Conservation (phyloP, 2,888 invertebrate species). For the Trissolcus brochymenae region DNA sequence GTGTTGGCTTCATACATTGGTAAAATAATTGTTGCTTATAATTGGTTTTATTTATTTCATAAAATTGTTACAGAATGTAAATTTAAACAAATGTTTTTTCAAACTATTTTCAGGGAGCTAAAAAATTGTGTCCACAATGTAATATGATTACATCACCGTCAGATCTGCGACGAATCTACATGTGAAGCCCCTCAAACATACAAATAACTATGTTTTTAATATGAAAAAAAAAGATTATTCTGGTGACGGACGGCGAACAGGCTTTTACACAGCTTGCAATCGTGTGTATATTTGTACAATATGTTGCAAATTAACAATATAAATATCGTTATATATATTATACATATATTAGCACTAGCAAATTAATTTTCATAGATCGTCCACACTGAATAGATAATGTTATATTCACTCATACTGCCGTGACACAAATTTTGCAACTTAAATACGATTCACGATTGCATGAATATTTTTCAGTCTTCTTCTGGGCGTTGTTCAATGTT, state of each 20-base stretch:
- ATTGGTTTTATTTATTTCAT: slow-evolving; percentile 5
- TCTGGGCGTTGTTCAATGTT: neutral
- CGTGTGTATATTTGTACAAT: slow-evolving; percentile 75
- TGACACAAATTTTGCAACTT: slow-evolving; percentile 48
- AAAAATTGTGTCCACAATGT: slow-evolving; percentile 96
- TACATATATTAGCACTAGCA: slow-evolving; percentile 70
- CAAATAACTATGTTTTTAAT: slow-evolving; percentile 55
- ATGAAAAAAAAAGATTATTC: slow-evolving; percentile 53
- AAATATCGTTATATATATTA: slow-evolving; percentile 66
- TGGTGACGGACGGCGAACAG: slow-evolving; percentile 54
- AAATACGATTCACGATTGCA: slow-evolving; percentile 8
- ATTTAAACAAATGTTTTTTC: neutral
- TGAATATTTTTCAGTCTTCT: neutral
- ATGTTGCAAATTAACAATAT: slow-evolving; percentile 72
- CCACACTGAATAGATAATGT: slow-evolving; percentile 50
- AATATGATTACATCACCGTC: slow-evolving; percentile 93
- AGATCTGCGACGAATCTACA: slow-evolving; percentile 91
- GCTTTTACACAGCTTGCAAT: slow-evolving; percentile 45
- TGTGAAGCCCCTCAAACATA: slow-evolving; percentile 78
- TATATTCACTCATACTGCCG: slow-evolving; percentile 49
- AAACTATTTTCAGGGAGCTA: slow-evolving; percentile 81
- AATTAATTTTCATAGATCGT: slow-evolving; percentile 69
- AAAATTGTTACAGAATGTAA: neutral
- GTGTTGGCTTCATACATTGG: slow-evolving; percentile 85
- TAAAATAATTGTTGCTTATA: slow-evolving; percentile 62